Evolutionary conservation across 2,113 vertebrate species (phyloP), one percentile per base, ranked within the genome.

Genomic region (human (Homo sapiens)): DNA sequence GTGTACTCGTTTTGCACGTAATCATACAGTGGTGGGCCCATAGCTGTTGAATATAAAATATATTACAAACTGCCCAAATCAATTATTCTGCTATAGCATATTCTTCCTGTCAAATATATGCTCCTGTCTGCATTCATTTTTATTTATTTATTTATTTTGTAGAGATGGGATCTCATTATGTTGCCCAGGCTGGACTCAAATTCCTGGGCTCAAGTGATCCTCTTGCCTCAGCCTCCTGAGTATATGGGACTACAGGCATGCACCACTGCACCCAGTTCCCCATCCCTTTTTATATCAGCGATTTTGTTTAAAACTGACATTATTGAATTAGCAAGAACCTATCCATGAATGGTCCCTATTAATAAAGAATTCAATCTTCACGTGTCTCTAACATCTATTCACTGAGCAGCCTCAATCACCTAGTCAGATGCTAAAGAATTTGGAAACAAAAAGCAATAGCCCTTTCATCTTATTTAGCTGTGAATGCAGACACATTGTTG

Each of bases 271-370:
- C 32, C 32, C 16, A 13, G 32, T 35, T 59, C 25, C 57, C 48
- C 50, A 84, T 61, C 45, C 50, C 81, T 82, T 95, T 59, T 38
- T 86, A 64, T 20, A 81, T 48, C 43, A 93, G 25, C 81, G n/a
- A 94, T 92, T 52, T 48, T 87, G 85, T 59, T 93, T 43, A 73
- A 97, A 88, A 48, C 38, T 88, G 80, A 81, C 45, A 50, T 52
- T 82, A 88, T 35, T 85, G 50, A 73, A 61, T 55, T 70, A 27
- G 32, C 55, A 68, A 94, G 20, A 89, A 88, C 12, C 50, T 73
- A 55, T 57, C 40, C 61, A 13, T 35, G 27, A 35, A 98, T 27
- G 23, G 7, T 27, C 6, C 57, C 75, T 90, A 72, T 81, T 80
- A 90, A 87, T 38, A 86, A 87, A 87, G 40, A 73, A 88, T 78